phyloP scores from a whole-genome alignment of 2,797 vertebrate genomes.

The Hemibagrus guttatus region DNA sequence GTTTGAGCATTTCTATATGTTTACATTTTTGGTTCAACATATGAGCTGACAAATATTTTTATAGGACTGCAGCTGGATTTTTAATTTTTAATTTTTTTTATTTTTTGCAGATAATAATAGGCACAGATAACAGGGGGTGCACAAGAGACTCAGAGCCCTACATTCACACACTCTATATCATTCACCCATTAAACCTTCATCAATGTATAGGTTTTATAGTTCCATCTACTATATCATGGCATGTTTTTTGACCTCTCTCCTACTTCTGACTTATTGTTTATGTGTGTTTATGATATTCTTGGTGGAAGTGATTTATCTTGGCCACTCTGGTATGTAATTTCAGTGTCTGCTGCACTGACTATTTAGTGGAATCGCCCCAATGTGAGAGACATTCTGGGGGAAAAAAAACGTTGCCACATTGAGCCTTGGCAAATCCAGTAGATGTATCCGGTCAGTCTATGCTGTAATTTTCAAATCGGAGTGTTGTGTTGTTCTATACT shows the following conservation, averaged over 20 bases:
- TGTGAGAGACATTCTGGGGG: conserved; percentile 43
- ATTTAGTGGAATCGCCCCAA: conserved; percentile 62
- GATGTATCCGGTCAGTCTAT: conserved; percentile 21
- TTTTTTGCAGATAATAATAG: neutral
- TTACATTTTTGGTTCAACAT: conserved; percentile 17
- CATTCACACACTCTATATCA: neutral
- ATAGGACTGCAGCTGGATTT: neutral
- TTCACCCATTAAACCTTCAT: neutral
- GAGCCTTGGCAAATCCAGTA: conserved; percentile 2
- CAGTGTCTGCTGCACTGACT: conserved; percentile 71
- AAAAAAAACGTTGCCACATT: conserved; percentile 13
- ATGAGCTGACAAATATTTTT: neutral
- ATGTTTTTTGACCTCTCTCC: conserved; percentile 54
- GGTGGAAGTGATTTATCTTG: conserved; percentile 72
- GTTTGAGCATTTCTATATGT: conserved; percentile 52
- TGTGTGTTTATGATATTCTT: conserved; percentile 66
- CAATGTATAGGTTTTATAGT: neutral
- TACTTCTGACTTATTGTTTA: conserved; percentile 54
- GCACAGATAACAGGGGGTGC: neutral
- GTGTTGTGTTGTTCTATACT: conserved; percentile 25
- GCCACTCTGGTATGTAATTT: conserved; percentile 74
- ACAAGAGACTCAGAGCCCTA: neutral
- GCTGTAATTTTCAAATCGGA: conserved; percentile 37
- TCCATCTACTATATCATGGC: neutral
- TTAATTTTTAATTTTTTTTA: too few species aligned